phyloP scores from a whole-genome alignment of 2,113 vertebrate species.

The Sinocyclocheilus anshuiensis region DNA sequence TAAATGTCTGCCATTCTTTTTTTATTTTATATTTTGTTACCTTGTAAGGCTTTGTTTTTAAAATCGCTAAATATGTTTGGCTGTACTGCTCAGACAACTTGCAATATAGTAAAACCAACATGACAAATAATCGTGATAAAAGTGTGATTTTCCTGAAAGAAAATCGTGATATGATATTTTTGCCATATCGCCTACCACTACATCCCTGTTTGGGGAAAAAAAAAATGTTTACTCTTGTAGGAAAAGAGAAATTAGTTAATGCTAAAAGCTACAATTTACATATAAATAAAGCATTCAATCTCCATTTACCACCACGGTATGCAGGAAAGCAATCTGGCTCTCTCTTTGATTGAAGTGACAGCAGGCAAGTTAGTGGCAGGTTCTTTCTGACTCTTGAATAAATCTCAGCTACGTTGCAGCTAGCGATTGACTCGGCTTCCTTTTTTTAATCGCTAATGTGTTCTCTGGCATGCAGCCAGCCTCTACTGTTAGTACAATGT shows the following conservation, averaged over 20 bases:
- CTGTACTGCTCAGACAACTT: too few species aligned
- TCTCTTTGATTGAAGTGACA: constrained; percentile 66
- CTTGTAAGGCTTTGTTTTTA: too few species aligned
- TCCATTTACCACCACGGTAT: constrained; percentile 66
- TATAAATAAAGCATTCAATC: constrained; percentile 74
- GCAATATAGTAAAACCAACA: too few species aligned
- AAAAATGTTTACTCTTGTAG: constrained; percentile 67
- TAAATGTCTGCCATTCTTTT: too few species aligned
- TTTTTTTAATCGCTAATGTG: constrained; percentile 77
- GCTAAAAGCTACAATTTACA: constrained; percentile 71
- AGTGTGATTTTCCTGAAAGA: too few species aligned
- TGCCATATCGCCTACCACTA: too few species aligned
- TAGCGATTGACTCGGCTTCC: constrained; percentile 67
- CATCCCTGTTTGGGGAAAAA: constrained; percentile 40
- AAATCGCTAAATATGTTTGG: too few species aligned
- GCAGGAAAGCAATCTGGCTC: constrained; percentile 62
- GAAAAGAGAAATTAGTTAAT: constrained; percentile 56
- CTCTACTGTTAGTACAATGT: constrained; percentile 18
- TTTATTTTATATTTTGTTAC: too few species aligned
- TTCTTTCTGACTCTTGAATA: constrained; percentile 69
- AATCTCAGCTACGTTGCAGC: constrained; percentile 67
- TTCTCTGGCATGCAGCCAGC: constrained; percentile 66
- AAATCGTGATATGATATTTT: too few species aligned
- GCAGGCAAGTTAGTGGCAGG: constrained; percentile 59
- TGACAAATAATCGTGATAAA: too few species aligned